Percentiles rank a stretch among this genome's conserved stretches.
These are phyloP conservation scores for Phenganax stokvisi DNA, from an alignment of 92 coral and sea anemone genomes.

Conservation along the genomic window DNA sequence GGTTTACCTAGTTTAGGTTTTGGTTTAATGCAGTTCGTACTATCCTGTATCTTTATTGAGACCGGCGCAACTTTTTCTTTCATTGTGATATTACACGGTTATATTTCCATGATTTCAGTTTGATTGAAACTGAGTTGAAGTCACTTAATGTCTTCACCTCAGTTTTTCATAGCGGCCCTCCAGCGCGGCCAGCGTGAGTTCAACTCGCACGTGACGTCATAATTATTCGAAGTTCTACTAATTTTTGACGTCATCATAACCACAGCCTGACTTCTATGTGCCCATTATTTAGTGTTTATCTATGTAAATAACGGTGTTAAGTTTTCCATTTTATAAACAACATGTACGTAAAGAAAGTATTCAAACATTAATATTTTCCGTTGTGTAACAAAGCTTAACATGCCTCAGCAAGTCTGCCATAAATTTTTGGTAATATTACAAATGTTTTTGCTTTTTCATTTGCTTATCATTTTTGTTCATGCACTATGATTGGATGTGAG, in stretches of 20 bases:
- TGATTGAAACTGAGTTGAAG: not conserved
- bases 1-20: too few relatives aligned
- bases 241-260: not conserved
- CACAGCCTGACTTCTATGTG: not conserved
- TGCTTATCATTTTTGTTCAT: too few relatives aligned
- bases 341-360: too few relatives aligned
- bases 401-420: too few relatives aligned
- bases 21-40: not conserved
- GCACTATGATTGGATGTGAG: too few relatives aligned
- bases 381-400: too few relatives aligned
- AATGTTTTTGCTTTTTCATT: too few relatives aligned
- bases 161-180: conserved; percentile 5
- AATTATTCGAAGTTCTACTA: not conserved
- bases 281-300: too few relatives aligned
- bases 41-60: not conserved
- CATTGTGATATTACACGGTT: not conserved
- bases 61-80: conserved; percentile 16
- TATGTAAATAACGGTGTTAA: too few relatives aligned
- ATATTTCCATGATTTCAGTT: conserved; percentile 17
- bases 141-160: conserved; percentile 11
- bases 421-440: too few relatives aligned
- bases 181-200: not conserved
- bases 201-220: conserved; percentile 20
- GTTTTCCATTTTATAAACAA: too few relatives aligned
- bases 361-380: too few relatives aligned